These are phyloP conservation scores for Stichopus horrens DNA, from an alignment of 53 echinoderm and acorn worm genomes.

Conservation along the genomic window DNA sequence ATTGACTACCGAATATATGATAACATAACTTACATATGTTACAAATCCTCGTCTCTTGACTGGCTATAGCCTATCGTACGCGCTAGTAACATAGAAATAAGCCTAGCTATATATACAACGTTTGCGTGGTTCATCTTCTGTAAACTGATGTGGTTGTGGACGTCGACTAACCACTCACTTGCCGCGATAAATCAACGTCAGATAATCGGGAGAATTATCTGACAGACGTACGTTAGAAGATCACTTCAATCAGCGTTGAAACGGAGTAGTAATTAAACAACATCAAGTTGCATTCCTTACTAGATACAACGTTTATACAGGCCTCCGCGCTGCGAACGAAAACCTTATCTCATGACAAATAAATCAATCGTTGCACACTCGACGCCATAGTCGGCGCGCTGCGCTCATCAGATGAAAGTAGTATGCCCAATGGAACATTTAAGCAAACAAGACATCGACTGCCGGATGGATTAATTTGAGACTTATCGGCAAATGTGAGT, in stretches of 20 bases:
- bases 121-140: background rate
- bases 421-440: slow-evolving; percentile 45
- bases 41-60: too few species aligned
- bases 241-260: slow-evolving; percentile 10
- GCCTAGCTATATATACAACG: background rate
- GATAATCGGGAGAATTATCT: background rate
- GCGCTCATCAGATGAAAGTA: slow-evolving; percentile 10
- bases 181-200: background rate
- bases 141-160: background rate
- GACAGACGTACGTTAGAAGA: slow-evolving; percentile 10
- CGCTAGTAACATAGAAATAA: background rate
- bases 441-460: slow-evolving; percentile 19
- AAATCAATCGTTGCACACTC: slow-evolving; percentile 25
- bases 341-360: slow-evolving; percentile 36
- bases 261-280: slow-evolving; percentile 14
- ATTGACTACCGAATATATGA: too few species aligned
- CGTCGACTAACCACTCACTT: background rate
- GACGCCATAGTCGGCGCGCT: slow-evolving; percentile 15
- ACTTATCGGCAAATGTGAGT: slow-evolving; percentile 6
- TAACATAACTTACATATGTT: too few species aligned
- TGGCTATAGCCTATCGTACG: background rate
- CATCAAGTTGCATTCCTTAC: background rate
- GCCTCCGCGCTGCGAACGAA: slow-evolving; percentile 19
- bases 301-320: background rate
- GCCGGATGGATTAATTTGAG: slow-evolving; percentile 35